These are phyloP conservation scores for Drosophila hamatofila DNA, from an alignment of 2,888 invertebrate species.

Conservation along the genomic window DNA sequence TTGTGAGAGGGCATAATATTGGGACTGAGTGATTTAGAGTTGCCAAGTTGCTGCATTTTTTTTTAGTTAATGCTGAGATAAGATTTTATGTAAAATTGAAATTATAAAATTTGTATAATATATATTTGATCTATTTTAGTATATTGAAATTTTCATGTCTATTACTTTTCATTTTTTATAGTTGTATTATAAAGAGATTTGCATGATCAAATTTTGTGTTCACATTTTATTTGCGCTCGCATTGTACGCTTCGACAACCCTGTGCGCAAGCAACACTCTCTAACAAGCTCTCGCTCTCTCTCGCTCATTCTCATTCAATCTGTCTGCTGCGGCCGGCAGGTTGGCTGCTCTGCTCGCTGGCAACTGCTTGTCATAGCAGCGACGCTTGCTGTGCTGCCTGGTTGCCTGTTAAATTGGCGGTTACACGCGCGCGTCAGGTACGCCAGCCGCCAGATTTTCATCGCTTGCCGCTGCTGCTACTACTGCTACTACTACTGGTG, in stretches of 20 bases:
- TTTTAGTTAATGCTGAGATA: not conserved
- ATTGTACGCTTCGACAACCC: constrained; percentile 27
- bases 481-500: constrained; percentile 1
- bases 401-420: constrained; percentile 84
- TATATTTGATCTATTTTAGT: not conserved
- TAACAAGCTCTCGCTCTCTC: not conserved
- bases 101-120: not conserved
- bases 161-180: not conserved
- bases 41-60: constrained; percentile 22
- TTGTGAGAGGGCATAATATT: not conserved
- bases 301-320: not conserved
- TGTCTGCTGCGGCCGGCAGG: constrained; percentile 31
- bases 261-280: constrained; percentile 13
- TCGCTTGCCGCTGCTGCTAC: constrained; percentile 10
- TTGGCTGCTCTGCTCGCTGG: constrained; percentile 24
- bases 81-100: not conserved
- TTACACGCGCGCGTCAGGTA: constrained; percentile 83
- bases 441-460: constrained; percentile 38
- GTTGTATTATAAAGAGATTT: too few relatives aligned
- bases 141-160: too few relatives aligned
- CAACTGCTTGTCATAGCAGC: constrained; percentile 26
- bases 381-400: constrained; percentile 72
- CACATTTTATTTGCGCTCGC: not conserved
- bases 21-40: constrained; percentile 13
- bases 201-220: not conserved